Evolutionary conservation across 2,888 invertebrate genomes (phyloP).

Genomic region (Galeopsomyia nigrocyanea): DNA sequence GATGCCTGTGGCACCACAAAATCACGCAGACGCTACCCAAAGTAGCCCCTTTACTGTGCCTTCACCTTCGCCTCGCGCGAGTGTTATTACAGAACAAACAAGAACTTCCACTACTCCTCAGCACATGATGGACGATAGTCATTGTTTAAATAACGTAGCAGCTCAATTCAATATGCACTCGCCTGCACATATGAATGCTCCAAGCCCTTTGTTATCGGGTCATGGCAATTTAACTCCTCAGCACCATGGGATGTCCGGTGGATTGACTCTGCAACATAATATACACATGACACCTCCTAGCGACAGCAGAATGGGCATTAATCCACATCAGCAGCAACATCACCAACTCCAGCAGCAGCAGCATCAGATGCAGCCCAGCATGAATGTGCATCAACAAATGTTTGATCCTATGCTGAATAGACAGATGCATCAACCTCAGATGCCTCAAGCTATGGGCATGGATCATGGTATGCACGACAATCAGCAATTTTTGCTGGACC

Average conservation of each 20-base stretch:
- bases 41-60: conserved; percentile 72
- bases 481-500: conserved; percentile 62
- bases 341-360: conserved; percentile 45
- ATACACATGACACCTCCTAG: conserved; percentile 60
- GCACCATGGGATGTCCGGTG: conserved; percentile 54
- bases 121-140: conserved; percentile 61
- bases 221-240: conserved; percentile 60
- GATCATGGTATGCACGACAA: conserved; percentile 57
- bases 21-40: conserved; percentile 63
- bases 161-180: conserved; percentile 65
- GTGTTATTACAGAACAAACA: conserved; percentile 64
- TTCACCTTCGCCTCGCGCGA: conserved; percentile 70
- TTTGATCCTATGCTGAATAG: conserved; percentile 63
- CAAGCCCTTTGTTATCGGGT: conserved; percentile 56
- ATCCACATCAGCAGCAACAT: conserved; percentile 49
- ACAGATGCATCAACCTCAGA: conserved; percentile 58
- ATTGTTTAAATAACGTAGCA: conserved; percentile 59
- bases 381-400: conserved; percentile 59
- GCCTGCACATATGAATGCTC: conserved; percentile 65
- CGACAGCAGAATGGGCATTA: conserved; percentile 53
- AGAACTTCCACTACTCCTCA: conserved; percentile 64
- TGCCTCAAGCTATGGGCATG: conserved; percentile 55
- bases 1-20: conserved; percentile 63
- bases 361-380: conserved; percentile 43
- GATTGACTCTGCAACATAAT: conserved; percentile 58